Base-by-base conservation (phyloP, 2,888 invertebrate species). In the Hypolimnas misippus region DNA sequence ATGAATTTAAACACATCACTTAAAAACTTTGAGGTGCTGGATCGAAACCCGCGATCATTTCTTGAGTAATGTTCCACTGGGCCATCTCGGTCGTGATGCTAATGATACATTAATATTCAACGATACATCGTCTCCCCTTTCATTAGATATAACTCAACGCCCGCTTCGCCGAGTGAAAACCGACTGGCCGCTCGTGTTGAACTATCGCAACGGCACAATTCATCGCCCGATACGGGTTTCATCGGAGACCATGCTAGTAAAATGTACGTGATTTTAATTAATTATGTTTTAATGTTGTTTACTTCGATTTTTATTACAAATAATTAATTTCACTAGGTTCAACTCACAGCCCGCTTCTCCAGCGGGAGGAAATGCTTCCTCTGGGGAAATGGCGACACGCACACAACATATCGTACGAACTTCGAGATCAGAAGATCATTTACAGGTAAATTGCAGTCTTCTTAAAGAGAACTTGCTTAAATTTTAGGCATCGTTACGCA, bases 371-470 rank as follows among this genome's bases (percentile, higher is more conserved):
- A 69, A 75, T 33, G 73, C 73, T 29, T 75, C 79, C 2, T 74
- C 79, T 46, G 73, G 67, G 10, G 81, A 79, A 65, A 67, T 76
- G 70, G 76, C 78, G 71, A 71, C 93, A 93, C 93, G 93, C 4
- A 76, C 93, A 75, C 93, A 93, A 62, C 94, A 94, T 73, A 95
- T 96, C 70, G 97, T 98, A 50, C 94, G 98, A 65, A 97, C 97
- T 31, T 98, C 97, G 75, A 95, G 97, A 77, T 97, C 97, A 10
- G 98, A 98, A 89, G 98, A 98, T 88, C 98, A 98, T 82, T 90
- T 98, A 69, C 97, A 97, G 90, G 94, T 94, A 79, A 44, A 49
- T 59, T 55, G 31, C 8, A 8, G 4, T 19, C 2, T 54, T 44
- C 25, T 25, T 4, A n/a, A 2, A 10, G n/a, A n/a, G n/a, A n/a